A percentile compares a stretch with the other conserved stretches of the same genome.
Evolutionary conservation across 2,888 invertebrate species (phyloP).

Genomic region (Cosmia trapezina): DNA sequence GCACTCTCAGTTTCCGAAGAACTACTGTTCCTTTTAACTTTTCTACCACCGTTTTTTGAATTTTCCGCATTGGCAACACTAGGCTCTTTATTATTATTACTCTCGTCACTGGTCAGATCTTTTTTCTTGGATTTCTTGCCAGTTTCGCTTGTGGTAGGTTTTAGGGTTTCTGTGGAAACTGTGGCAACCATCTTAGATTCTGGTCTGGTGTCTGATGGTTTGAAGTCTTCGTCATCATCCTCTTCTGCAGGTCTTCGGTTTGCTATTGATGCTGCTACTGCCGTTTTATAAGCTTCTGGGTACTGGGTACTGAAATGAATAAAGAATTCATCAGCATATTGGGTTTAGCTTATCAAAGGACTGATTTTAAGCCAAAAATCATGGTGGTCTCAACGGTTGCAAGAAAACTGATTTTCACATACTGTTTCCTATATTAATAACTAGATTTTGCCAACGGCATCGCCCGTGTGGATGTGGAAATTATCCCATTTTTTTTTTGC

Average conservation of each 20-base stretch:
- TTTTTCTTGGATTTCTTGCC: conserved; percentile 78
- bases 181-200: conserved; percentile 87
- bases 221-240: conserved; percentile 82
- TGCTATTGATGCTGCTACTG: conserved; percentile 88
- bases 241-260: conserved; percentile 84
- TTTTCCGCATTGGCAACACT: conserved; percentile 74
- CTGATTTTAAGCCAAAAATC: background rate
- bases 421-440: background rate
- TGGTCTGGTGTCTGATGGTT: conserved; percentile 71
- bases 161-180: conserved; percentile 86
- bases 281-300: conserved; percentile 92
- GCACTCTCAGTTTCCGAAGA: conserved; percentile 92
- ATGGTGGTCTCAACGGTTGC: background rate
- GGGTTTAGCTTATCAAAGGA: background rate
- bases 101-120: conserved; percentile 67
- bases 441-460: no score
- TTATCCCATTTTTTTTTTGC: no score
- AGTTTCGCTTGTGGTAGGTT: conserved; percentile 81
- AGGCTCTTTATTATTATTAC: conserved; percentile 78
- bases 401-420: background rate
- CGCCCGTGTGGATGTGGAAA: no score
- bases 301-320: conserved; percentile 89
- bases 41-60: conserved; percentile 66
- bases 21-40: conserved; percentile 81
- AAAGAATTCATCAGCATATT: background rate